Evolutionary conservation across 2,888 invertebrate species (phyloP).

Genomic region (Busseola fusca): DNA sequence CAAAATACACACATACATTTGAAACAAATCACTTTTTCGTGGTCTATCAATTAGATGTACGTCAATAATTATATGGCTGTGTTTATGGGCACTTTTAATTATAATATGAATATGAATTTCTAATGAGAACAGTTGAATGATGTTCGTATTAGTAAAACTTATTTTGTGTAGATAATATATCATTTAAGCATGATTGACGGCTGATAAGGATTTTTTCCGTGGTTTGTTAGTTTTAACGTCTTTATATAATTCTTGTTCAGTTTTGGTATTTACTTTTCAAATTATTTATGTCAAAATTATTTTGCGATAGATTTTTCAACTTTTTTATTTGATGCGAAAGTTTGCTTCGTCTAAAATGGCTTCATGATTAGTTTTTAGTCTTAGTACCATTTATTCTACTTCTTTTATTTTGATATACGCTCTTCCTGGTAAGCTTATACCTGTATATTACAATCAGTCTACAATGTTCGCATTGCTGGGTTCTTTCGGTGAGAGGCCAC

Average conservation of each 20-base stretch:
- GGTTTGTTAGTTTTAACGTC: slow-evolving; percentile 46
- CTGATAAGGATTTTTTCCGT: slow-evolving; percentile 37
- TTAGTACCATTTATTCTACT: background rate
- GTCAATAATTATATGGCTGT: slow-evolving; percentile 75
- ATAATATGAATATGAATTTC: slow-evolving; percentile 74
- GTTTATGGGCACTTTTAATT: slow-evolving; percentile 77
- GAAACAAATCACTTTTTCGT: slow-evolving; percentile 76
- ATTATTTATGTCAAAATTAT: slow-evolving; percentile 21
- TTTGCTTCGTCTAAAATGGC: background rate
- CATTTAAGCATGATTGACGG: slow-evolving; percentile 58
- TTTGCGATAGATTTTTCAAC: background rate
- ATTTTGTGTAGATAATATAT: slow-evolving; percentile 55
- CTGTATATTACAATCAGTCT: background rate
- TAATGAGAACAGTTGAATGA: slow-evolving; percentile 70
- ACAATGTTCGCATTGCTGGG: too few relatives aligned
- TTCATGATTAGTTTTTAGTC: background rate
- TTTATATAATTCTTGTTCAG: slow-evolving; percentile 27
- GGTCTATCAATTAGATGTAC: slow-evolving; percentile 80
- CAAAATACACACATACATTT: slow-evolving; percentile 57
- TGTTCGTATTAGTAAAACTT: slow-evolving; percentile 68
- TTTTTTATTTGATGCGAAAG: background rate
- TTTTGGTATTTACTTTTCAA: background rate
- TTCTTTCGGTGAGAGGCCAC: background rate
- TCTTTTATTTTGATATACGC: background rate
- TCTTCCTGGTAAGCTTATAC: fast-evolving